Evolutionary conservation across 2,888 invertebrate species (phyloP), one percentile per base, ranked within the genome.

Genomic region (Dichetophora obliterata): DNA sequence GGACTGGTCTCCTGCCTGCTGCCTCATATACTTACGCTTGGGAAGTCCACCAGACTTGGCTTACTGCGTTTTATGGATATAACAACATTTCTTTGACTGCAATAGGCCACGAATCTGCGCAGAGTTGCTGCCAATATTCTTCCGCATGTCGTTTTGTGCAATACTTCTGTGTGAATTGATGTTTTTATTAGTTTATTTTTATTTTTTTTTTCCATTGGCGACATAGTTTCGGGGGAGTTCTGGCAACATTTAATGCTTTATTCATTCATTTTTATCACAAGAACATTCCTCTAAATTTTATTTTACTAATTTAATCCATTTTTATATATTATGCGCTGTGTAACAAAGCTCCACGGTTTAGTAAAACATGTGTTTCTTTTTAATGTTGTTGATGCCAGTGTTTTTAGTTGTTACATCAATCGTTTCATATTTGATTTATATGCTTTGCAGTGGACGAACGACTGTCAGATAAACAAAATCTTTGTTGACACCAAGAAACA

Each of bases 401-500:
- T 37, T 48, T 59, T 22, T 19, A 48, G 69, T 65, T 66, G n/a
- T 70, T 61, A 43, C 27, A 52, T 70, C 27, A 63, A 57, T 43
- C n/a, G 3, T 57, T 70, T 69, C 48, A 37, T 70, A 34, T 75
- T 34, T 63, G 70, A 75, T 75, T 75, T 72, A 72, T 72, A 19
- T 54, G 1, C 54, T 27, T 72, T 76, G 57, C 71, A 76, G 76
- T 50, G 71, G 71, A 59, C 75, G 65, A 71, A 22, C 59, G 50
- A 52, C 54, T 31, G 63, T 48, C 61, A 59, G 72, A 59, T 71
- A 75, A 68, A 75, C 68, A 75, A 75, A 54, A 69, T 65, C 59
- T 68, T 22, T 75, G 68, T 61, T 75, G 75, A 65, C 70, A 75
- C 65, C 57, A 75, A 74, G 74, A 76, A 75, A 72, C 24, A 59